Evolutionary conservation across 1,140 invertebrate species (phyloP), one percentile per base, ranked within the genome.

Genomic region (Megalopta genalis): DNA sequence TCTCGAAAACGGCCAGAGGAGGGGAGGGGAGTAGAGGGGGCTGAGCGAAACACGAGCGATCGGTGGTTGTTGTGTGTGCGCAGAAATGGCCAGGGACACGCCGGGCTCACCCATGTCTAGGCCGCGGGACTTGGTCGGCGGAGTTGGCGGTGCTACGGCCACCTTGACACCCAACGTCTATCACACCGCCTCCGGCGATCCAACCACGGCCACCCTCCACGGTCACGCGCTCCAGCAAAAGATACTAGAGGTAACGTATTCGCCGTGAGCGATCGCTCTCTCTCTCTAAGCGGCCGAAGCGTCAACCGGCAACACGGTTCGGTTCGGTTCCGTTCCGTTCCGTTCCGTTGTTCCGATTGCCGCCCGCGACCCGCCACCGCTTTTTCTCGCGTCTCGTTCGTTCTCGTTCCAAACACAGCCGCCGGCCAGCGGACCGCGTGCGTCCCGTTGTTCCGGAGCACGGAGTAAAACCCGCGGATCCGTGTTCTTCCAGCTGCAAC

Each of bases 401-500:
- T 14, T 12, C 23, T 25, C 59, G 10, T 27, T 60, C 59, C 25
- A 46, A 46, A 32, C 32, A 32, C 32, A 32, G 32, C 32, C 32
- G 32, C 32, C 32, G 32, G 4, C 32, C 32, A 32, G 32, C 32
- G 32, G 32, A 32, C 32, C 32, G 32, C 32, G 32, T 32, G 32
- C 32, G 32, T 12, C 10, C 12, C 9, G 10, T 52, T 52, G 2
- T 18, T 18, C 49, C 16, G 14, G 18, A 6, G 14, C 16, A 14
- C 10, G 3, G 1, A 18, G 7, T n/a, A 57, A 57, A 57, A 57
- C n/a, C 5, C 5, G 16, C 49, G 49, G 6, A 21, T n/a, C 91
- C 49, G 84, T 92, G 90, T 92, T 86, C 70, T 95, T 96, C 85
- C 94, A 97, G 95, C 93, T 98, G 90, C 97, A 98, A 94, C 97